Evolutionary conservation across 2,113 vertebrate genomes (phyloP).

Genomic region (Eleginops maclovinus): DNA sequence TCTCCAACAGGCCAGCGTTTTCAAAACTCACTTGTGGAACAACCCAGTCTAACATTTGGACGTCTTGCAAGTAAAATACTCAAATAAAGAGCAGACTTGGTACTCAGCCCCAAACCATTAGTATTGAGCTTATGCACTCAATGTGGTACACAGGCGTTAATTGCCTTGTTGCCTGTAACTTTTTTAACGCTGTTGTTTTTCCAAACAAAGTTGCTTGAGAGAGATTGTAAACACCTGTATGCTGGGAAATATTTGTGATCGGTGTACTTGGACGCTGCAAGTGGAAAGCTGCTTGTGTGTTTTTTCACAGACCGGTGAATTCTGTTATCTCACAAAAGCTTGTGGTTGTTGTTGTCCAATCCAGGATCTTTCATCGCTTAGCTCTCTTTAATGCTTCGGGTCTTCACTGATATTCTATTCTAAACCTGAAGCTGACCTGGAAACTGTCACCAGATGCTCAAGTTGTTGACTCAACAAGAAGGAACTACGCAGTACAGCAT

Average conservation of each 20-base stretch:
- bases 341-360: slow-evolving; percentile 47
- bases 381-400: slow-evolving; percentile 56
- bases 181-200: slow-evolving; percentile 64
- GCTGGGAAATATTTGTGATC: slow-evolving; percentile 61
- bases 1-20: slow-evolving; percentile 64
- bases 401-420: slow-evolving; percentile 61
- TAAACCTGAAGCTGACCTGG: slow-evolving; percentile 41
- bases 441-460: slow-evolving; percentile 73
- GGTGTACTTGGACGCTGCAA: slow-evolving; percentile 45
- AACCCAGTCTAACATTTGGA: slow-evolving; percentile 78
- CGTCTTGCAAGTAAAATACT: slow-evolving; percentile 58
- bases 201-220: slow-evolving; percentile 63
- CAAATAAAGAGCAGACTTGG: slow-evolving; percentile 76
- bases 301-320: slow-evolving; percentile 48
- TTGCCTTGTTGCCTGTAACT: slow-evolving; percentile 64
- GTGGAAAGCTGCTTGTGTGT: slow-evolving; percentile 43
- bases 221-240: slow-evolving; percentile 79
- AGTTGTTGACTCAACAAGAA: slow-evolving; percentile 38
- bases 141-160: slow-evolving; percentile 72
- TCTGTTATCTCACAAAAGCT: slow-evolving; percentile 61
- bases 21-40: slow-evolving; percentile 74
- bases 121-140: slow-evolving; percentile 60
- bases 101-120: slow-evolving; percentile 74
- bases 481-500: slow-evolving; percentile 14
- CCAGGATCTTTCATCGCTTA: slow-evolving; percentile 53